These are phyloP conservation scores for Tenthredo amoena DNA, from an alignment of 2,888 invertebrate species.

Conservation along the genomic window DNA sequence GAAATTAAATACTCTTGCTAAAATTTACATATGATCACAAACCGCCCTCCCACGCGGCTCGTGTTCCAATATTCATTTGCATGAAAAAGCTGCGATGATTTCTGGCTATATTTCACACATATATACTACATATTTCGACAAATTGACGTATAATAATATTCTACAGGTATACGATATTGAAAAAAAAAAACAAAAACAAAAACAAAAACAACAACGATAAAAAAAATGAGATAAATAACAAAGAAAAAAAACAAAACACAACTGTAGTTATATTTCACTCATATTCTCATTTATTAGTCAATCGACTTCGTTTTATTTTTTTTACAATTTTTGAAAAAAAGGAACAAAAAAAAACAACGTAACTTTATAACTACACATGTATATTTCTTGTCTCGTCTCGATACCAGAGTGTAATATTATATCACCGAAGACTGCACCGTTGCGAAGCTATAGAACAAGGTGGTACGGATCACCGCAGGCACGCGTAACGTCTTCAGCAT, in stretches of 20 bases:
- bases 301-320: too few relatives aligned
- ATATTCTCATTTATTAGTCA: too few relatives aligned
- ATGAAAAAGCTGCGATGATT: not conserved
- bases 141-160: not conserved
- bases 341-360: too few relatives aligned
- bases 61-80: constrained; percentile 5
- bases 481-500: constrained; percentile 47
- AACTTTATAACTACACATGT: too few relatives aligned
- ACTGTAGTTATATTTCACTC: not conserved
- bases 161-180: not conserved
- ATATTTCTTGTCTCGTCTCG: not conserved
- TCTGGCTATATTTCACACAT: not conserved
- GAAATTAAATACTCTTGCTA: constrained; percentile 4
- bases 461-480: constrained; percentile 33
- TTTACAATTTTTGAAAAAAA: too few relatives aligned
- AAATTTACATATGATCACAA: constrained; percentile 17
- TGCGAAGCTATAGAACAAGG: not conserved
- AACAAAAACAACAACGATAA: not conserved
- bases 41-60: not conserved
- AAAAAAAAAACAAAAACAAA: too few relatives aligned
- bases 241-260: too few relatives aligned
- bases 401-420: not conserved
- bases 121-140: not conserved
- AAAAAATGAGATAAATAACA: not conserved
- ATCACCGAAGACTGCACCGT: not conserved